A percentile compares a stretch with the other conserved stretches of the same genome.
Conservation (phyloP, 2,797 vertebrate species). For the Danio kyathit region DNA sequence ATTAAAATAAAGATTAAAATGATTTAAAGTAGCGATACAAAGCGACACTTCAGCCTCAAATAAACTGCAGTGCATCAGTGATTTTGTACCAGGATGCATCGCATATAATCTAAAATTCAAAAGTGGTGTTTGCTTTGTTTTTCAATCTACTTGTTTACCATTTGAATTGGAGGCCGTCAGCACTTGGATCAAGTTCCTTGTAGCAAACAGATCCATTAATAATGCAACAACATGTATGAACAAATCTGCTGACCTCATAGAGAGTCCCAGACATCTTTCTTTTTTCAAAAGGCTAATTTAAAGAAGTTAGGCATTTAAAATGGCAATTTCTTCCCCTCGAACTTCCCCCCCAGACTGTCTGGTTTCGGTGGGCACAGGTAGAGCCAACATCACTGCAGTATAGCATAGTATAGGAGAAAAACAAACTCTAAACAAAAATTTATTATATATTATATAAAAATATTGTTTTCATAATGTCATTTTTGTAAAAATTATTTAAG, state of each 20-base stretch:
- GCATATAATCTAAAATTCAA: not conserved
- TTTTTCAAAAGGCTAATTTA: not conserved
- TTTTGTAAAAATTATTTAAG: no score
- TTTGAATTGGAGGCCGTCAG: not conserved
- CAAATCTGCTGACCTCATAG: conserved; percentile 9
- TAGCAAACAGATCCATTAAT: conserved; percentile 16
- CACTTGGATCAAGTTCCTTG: not conserved
- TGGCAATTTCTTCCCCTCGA: conserved; percentile 2
- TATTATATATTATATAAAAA: not conserved
- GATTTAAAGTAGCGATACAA: not conserved
- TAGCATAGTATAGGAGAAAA: not conserved
- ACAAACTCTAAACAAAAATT: not conserved
- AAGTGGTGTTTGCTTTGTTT: not conserved
- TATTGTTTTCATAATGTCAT: no score
- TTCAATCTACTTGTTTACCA: not conserved
- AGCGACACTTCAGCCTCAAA: not conserved
- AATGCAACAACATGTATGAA: conserved; percentile 28
- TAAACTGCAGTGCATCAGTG: not conserved
- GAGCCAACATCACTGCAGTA: conserved; percentile 5
- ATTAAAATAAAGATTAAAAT: not conserved
- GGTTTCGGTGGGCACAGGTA: conserved; percentile 10
- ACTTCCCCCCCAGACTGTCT: not conserved
- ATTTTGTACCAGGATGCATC: not conserved
- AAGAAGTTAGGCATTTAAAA: not conserved
- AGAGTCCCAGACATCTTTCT: not conserved